phyloP scores from a whole-genome alignment of 1,140 invertebrate genomes.

The Magallana gigas region DNA sequence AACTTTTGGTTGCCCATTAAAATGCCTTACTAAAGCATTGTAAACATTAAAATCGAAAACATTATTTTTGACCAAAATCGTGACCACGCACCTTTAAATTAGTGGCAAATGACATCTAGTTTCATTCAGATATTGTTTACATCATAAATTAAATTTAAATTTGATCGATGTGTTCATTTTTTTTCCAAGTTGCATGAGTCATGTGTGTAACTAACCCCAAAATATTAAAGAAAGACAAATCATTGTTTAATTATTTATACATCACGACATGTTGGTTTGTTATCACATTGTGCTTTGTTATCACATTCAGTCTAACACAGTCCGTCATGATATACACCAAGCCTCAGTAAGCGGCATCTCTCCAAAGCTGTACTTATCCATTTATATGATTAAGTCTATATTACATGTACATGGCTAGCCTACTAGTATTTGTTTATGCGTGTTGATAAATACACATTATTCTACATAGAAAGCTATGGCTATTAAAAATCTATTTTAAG shows the following conservation, averaged over 20 bases:
- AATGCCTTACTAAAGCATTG: too few relatives aligned
- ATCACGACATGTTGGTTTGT: slow-evolving; percentile 2
- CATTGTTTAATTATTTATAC: neutral
- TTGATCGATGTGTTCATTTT: too few relatives aligned
- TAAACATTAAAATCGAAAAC: too few relatives aligned
- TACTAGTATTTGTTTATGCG: neutral
- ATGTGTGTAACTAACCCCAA: too few relatives aligned
- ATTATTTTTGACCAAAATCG: too few relatives aligned
- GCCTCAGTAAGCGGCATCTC: slow-evolving; percentile 1
- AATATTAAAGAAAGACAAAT: neutral
- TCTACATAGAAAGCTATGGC: neutral
- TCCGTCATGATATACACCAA: slow-evolving; percentile 5
- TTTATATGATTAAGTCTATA: neutral
- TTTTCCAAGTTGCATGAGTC: too few relatives aligned
- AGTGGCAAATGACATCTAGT: too few relatives aligned
- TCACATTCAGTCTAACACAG: slow-evolving; percentile 15
- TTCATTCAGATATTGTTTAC: too few relatives aligned
- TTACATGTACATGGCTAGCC: neutral
- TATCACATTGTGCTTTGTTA: slow-evolving; percentile 31
- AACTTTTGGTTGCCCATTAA: too few relatives aligned
- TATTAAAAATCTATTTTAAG: slow-evolving; percentile 7
- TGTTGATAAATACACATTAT: neutral
- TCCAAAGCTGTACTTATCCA: neutral
- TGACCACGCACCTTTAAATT: too few relatives aligned
- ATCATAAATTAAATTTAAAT: too few relatives aligned